Evolutionary conservation across 92 coral and sea anemone species (phyloP), one percentile per base, ranked within the genome.

Genomic region (Epizoanthus scotinus): DNA sequence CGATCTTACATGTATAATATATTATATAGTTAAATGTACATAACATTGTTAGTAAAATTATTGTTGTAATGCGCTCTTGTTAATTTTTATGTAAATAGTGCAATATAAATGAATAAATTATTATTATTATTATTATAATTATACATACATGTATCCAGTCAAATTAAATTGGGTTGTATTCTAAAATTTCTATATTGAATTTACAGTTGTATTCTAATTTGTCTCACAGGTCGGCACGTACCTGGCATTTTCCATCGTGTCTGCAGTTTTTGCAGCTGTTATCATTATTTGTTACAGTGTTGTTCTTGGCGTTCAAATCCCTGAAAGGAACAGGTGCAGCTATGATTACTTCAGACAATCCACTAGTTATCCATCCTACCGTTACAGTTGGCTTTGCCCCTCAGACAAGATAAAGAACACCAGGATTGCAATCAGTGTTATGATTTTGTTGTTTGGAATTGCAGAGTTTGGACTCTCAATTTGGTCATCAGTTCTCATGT

Each of bases 391-490:
- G n/a, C n/a, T n/a, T n/a, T 64, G 72, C 40, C 42, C 22, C 0
- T 6, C 67, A n/a, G 21, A 17, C 61, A 5, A 19, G 31, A 34
- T 54, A 57, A 71, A 17, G 40, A 17, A 36, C 40, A 6, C 12
- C 17, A 81, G 85, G 47, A 69, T 56, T 67, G 85, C 31, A 24
- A 4, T 81, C 66, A 73, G 85, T 68, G 85, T 73, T 21, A 54
- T 70, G 68, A 28, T 81, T 42, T 19, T 81, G 77, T 62, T 81
- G 14, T 68, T 81, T 53, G 85, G 77, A 0, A 14, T 69, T 56
- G 67, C 67, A 5, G 85, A 81, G 78, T 81, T 81, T 81, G 68
- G 67, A 24, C 54, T 68, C 27, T 31, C 67, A 14, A 70, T 81
- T 36, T 81, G 85, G 85, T 40, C 85, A 34, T 68, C 66, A 15